Conservation (phyloP, 1,140 invertebrate genomes). For the Amyelois transitella region DNA sequence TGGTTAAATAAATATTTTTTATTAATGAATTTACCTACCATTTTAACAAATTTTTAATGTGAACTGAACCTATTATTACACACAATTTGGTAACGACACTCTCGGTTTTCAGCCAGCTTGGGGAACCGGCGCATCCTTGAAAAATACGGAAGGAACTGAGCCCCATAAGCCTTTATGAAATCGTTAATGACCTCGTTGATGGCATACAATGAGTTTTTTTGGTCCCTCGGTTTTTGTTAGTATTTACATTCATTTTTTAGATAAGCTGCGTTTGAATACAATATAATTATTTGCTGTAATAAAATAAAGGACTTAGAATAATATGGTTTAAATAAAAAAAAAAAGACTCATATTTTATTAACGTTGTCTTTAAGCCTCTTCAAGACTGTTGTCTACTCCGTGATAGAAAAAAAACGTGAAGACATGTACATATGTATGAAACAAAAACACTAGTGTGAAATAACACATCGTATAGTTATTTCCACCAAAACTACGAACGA, state of each 20-base stretch:
- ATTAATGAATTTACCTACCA: slow-evolving; percentile 1
- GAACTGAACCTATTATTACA: slow-evolving; percentile 42
- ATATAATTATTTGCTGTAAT: too few relatives aligned
- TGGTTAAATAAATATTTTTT: too few relatives aligned
- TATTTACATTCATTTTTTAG: not conserved
- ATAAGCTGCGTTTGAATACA: not conserved
- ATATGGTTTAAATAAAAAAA: too few relatives aligned
- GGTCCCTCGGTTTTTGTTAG: not conserved
- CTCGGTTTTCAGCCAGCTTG: slow-evolving; percentile 35
- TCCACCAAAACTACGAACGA: not conserved
- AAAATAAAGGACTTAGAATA: too few relatives aligned
- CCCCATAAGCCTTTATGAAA: slow-evolving; percentile 63
- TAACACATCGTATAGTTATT: too few relatives aligned
- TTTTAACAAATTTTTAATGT: slow-evolving; percentile 51
- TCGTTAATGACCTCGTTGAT: slow-evolving; percentile 58
- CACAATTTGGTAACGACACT: slow-evolving; percentile 23
- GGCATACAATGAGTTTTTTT: slow-evolving; percentile 5
- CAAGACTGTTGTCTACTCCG: too few relatives aligned
- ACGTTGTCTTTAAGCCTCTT: too few relatives aligned
- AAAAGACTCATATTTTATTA: too few relatives aligned
- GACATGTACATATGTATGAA: too few relatives aligned
- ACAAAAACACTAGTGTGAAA: too few relatives aligned
- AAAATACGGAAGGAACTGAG: slow-evolving; percentile 35
- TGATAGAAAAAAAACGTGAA: too few relatives aligned
- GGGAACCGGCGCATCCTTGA: slow-evolving; percentile 44